Evolutionary conservation across 2,113 vertebrate species (phyloP).

Genomic region (Oreotrochilus melanogaster): DNA sequence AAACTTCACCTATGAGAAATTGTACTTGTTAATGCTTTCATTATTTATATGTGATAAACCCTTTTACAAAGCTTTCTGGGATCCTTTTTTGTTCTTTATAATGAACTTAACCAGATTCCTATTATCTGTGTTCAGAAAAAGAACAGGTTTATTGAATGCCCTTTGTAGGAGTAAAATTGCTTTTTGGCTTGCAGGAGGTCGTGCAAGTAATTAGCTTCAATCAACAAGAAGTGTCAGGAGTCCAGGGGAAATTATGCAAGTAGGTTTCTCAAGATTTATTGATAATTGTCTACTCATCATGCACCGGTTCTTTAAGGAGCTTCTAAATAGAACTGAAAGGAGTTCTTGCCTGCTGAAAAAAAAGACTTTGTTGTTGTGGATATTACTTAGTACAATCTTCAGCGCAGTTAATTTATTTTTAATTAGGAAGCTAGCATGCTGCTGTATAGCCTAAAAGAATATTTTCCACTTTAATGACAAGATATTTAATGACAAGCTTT

Average conservation of each 20-base stretch:
- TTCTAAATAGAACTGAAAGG: slow-evolving; percentile 3
- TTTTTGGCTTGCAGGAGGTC: slow-evolving; percentile 38
- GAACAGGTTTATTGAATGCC: slow-evolving; percentile 8
- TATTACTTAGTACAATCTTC: background rate
- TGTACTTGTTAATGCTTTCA: background rate
- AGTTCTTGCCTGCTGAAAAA: slow-evolving; percentile 11
- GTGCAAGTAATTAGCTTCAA: slow-evolving; percentile 68
- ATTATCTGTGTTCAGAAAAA: slow-evolving; percentile 19
- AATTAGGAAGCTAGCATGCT: slow-evolving; percentile 8
- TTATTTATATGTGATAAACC: background rate
- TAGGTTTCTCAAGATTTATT: slow-evolving; percentile 33
- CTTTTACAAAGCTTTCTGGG: background rate
- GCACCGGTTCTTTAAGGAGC: slow-evolving; percentile 24
- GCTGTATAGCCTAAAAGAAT: background rate
- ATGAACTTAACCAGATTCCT: background rate
- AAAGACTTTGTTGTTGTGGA: background rate
- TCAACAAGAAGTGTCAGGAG: slow-evolving; percentile 48
- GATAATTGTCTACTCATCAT: slow-evolving; percentile 57
- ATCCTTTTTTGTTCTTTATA: background rate
- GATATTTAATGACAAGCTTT: background rate
- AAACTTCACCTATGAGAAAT: background rate
- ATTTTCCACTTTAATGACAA: background rate
- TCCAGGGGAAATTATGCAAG: slow-evolving; percentile 45
- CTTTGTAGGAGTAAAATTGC: slow-evolving; percentile 20
- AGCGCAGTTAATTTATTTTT: slow-evolving; percentile 26